These are phyloP conservation scores for Formica aserva DNA, from an alignment of 2,888 invertebrate genomes.

Conservation along the genomic window DNA sequence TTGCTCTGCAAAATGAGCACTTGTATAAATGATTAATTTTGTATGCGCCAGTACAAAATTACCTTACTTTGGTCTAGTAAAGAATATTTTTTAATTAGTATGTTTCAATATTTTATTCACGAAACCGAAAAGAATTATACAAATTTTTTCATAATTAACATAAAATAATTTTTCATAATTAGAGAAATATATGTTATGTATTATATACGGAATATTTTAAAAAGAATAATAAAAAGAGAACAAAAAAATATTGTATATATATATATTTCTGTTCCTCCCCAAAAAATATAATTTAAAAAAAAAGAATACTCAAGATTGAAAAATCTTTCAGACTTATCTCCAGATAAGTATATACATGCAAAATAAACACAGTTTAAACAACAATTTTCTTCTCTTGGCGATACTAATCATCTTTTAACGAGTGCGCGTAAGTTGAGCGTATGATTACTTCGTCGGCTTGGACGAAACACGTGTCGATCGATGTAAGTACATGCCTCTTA, in stretches of 20 bases:
- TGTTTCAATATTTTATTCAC: not conserved
- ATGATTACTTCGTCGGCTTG: slow-evolving; percentile 42
- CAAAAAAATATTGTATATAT: not conserved
- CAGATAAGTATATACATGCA: not conserved
- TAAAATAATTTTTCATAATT: slow-evolving; percentile 9
- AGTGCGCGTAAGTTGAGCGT: slow-evolving; percentile 49
- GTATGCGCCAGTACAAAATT: slow-evolving; percentile 12
- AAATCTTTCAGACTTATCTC: not conserved
- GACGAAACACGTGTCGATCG: slow-evolving; percentile 48
- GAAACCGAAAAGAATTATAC: not conserved
- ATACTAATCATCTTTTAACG: slow-evolving; percentile 47
- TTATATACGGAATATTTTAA: not conserved
- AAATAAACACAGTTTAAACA: not conserved
- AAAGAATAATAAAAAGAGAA: not conserved
- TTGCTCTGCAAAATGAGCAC: slow-evolving; percentile 24
- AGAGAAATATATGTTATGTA: not conserved
- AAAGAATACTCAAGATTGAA: not conserved
- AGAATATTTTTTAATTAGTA: not conserved
- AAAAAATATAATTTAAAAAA: slow-evolving; percentile 10
- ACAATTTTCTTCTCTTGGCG: slow-evolving; percentile 39
- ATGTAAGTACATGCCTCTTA: slow-evolving; percentile 60
- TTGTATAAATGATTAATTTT: slow-evolving; percentile 48
- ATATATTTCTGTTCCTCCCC: not conserved
- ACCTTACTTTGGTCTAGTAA: slow-evolving; percentile 9
- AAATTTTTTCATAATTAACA: not conserved